Evolutionary conservation across 2,113 vertebrate species (phyloP), one percentile per base, ranked within the genome.

Genomic region (Speoplatyrhinus poulsoni): DNA sequence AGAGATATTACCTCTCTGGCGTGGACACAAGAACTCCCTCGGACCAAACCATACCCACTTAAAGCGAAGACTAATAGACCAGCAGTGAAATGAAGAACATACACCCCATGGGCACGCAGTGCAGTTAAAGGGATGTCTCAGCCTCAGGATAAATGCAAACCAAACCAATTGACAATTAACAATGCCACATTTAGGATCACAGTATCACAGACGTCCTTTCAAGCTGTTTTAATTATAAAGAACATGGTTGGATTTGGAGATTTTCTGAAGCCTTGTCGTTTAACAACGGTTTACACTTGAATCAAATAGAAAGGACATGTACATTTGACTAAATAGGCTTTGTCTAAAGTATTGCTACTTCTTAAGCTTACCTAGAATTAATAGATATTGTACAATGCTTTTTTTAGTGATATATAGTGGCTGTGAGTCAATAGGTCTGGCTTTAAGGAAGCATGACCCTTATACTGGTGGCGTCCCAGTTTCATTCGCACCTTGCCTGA

Each of bases 61-160:
- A 26, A 26, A 26, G 26, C 26, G 3, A 26, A 2, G 26, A 26
- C 26, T 26, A 26, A 26, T 26, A 26, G 26, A 26, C 26, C 26
- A 26, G 26, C 26, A 26, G 26, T 26, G 26, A 26, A 26, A 26
- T 26, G 26, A 26, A 26, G 26, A 26, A 26, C 26, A 26, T 26
- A 26, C 26, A 26, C 26, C 26, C 26, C 26, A 8, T 41, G 7
- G 36, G 36, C 7, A 17, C 67, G 73, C 62, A 65, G 70, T 73
- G 81, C 69, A 78, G 65, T 60, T 53, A 54, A 57, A 75, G 82
- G 73, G 72, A 86, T 75, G 80, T 67, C 85, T 84, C 80, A 79
- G 80, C 65, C 85, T 84, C 80, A 79, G 73, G 80, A 84, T 57
- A 33, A 62, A 57, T 41, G 7, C 36, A 75, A 56, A 54, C 9